Evolutionary conservation across 2,113 vertebrate species (phyloP), one percentile per base, ranked within the genome.

Genomic region (Merops nubicus): DNA sequence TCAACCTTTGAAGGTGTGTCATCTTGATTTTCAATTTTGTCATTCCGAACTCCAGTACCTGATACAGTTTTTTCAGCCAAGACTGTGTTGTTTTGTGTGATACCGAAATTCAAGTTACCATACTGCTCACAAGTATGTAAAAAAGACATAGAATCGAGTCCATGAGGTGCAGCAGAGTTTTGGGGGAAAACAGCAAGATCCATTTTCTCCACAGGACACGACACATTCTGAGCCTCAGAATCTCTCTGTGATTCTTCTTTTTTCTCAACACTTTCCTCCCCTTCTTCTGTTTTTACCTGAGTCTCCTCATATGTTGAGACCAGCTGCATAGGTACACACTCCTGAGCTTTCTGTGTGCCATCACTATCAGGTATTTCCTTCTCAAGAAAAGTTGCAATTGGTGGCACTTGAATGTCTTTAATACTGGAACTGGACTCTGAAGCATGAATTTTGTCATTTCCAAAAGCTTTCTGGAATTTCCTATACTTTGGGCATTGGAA

Each of bases 401-500:
- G 79, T 81, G 98, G 95, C 20, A 98, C 88, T 28, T 98, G 97
- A 89, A 92, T 33, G 2, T 98, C 98, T 78, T 97, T 95, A 97
- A 98, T 96, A 88, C 98, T 97, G 16, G 98, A 97, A 77, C 18
- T 98, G 8, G 98, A 98, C 87, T 98, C 99, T 86, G 98, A 97
- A 89, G 98, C 64, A 68, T 97, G 98, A 81, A 98, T 97, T 96
- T 97, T 97, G 80, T 99, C 98, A 26, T 97, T 98, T 84, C 97
- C 98, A 77, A 98, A 98, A 36, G 97, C 98, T 13, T 98, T 97
- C 86, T 98, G 98, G 96, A 98, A 98, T 74, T 98, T 98, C 63
- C 98, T 93, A 47, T 98, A 98, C 64, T 98, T 99, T 59, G 98
- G 98, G 86, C 98, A 98, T 9, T 98, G 97, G 22, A 98, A 98